These are phyloP conservation scores for Barypeithes pellucidus DNA, from an alignment of 2,888 invertebrate genomes.

Conservation along the genomic window DNA sequence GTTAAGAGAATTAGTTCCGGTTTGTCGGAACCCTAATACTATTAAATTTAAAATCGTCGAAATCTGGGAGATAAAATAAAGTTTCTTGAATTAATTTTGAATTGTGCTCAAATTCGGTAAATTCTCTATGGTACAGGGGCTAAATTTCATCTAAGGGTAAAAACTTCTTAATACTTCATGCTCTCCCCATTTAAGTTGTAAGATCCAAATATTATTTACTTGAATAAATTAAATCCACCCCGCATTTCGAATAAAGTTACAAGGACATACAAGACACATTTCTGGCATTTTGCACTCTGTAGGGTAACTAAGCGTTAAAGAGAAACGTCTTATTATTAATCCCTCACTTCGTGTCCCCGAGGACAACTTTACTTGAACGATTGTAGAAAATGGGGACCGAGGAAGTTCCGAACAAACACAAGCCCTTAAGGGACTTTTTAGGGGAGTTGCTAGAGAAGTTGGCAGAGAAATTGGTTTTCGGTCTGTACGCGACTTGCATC, in stretches of 20 bases:
- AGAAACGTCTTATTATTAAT: slow-evolving; percentile 57
- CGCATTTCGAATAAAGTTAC: slow-evolving; percentile 15
- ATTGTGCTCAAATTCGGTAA: no score
- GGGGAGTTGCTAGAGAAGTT: slow-evolving; percentile 56
- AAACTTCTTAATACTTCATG: background rate
- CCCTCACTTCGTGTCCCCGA: slow-evolving; percentile 53
- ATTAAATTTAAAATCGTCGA: no score
- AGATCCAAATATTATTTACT: slow-evolving; percentile 19
- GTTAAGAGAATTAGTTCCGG: no score
- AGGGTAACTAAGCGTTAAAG: slow-evolving; percentile 42
- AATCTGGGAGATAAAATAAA: no score
- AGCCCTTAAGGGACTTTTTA: slow-evolving; percentile 22
- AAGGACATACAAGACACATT: slow-evolving; percentile 33
- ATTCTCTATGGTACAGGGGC: background rate
- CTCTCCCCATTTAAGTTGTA: background rate
- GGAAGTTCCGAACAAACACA: slow-evolving; percentile 31
- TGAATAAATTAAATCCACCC: slow-evolving; percentile 23
- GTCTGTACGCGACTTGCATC: slow-evolving; percentile 62
- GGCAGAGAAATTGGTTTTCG: slow-evolving; percentile 62
- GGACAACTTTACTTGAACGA: slow-evolving; percentile 57
- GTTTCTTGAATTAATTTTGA: no score
- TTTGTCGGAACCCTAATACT: no score
- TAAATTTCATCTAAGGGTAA: background rate
- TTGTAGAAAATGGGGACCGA: slow-evolving; percentile 42
- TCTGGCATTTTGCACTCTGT: slow-evolving; percentile 29